Evolutionary conservation across 2,888 invertebrate species (phyloP).

Genomic region (Rotaria sp.): DNA sequence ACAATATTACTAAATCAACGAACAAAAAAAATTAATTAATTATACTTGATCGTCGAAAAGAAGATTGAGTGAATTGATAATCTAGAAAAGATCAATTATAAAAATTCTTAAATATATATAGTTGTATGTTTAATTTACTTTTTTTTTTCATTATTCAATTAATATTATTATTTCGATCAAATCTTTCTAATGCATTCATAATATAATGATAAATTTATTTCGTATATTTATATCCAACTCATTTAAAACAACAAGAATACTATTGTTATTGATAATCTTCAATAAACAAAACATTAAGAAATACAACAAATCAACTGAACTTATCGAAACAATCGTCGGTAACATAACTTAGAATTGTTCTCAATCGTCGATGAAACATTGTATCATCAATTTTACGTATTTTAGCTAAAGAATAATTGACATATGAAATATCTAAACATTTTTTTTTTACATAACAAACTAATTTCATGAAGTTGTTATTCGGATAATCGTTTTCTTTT

Average conservation of each 20-base stretch:
- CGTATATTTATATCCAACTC: not conserved
- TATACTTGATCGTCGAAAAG: not conserved
- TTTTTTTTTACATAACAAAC: not conserved
- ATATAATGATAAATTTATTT: not conserved
- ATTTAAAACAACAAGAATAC: not conserved
- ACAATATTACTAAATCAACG: not conserved
- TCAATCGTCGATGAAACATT: constrained; percentile 9
- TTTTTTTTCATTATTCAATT: not conserved
- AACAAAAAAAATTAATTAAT: not conserved
- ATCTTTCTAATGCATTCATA: not conserved
- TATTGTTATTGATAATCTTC: not conserved
- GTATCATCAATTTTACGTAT: constrained; percentile 1
- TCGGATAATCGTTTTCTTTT: constrained; percentile 16
- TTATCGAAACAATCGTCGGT: not conserved
- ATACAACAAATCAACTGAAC: not conserved
- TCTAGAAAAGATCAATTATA: not conserved
- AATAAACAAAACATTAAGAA: not conserved
- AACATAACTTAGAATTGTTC: constrained; percentile 4
- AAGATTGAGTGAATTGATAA: not conserved
- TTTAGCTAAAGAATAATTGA: not conserved
- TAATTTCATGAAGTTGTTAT: constrained; percentile 3
- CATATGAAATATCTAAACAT: not conserved
- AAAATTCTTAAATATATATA: too few species aligned
- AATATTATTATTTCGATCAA: not conserved
- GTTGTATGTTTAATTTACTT: too few species aligned